phyloP scores from a whole-genome alignment of 2,888 invertebrate genomes.

The Eilema sororculum region DNA sequence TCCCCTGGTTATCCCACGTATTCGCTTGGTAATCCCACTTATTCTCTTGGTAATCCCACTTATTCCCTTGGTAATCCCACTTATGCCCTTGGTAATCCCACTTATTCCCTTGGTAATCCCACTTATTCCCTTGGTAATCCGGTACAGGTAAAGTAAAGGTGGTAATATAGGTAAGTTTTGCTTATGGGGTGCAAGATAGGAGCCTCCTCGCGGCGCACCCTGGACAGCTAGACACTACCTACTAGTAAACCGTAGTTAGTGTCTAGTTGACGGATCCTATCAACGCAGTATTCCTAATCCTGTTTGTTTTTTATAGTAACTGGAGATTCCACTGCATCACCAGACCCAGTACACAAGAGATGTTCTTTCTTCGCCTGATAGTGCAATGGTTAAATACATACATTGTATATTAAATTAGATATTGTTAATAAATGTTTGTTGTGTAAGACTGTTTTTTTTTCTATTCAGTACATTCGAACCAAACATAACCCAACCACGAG shows the following conservation, averaged over 20 bases:
- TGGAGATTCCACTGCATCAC: background rate
- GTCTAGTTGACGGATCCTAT: slow-evolving; percentile 9
- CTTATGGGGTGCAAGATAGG: slow-evolving; percentile 8
- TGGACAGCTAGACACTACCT: background rate
- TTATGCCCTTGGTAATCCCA: too few species aligned
- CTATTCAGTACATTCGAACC: too few species aligned
- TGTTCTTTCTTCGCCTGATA: background rate
- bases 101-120: too few species aligned
- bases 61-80: too few species aligned
- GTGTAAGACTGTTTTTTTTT: background rate
- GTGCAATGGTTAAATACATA: background rate
- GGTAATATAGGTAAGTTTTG: background rate
- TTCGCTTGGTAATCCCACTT: too few species aligned
- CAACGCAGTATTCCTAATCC: background rate
- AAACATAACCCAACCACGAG: too few species aligned
- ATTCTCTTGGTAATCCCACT: too few species aligned
- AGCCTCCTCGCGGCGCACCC: slow-evolving; percentile 10
- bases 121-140: too few species aligned
- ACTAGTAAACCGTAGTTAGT: background rate
- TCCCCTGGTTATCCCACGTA: too few species aligned
- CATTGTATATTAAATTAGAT: background rate
- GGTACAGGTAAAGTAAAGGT: too few species aligned
- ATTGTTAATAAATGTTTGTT: background rate
- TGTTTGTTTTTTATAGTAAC: background rate
- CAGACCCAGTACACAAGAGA: background rate